Base-by-base conservation (phyloP, 1,140 invertebrate species). In the Trichoplusia ni region DNA sequence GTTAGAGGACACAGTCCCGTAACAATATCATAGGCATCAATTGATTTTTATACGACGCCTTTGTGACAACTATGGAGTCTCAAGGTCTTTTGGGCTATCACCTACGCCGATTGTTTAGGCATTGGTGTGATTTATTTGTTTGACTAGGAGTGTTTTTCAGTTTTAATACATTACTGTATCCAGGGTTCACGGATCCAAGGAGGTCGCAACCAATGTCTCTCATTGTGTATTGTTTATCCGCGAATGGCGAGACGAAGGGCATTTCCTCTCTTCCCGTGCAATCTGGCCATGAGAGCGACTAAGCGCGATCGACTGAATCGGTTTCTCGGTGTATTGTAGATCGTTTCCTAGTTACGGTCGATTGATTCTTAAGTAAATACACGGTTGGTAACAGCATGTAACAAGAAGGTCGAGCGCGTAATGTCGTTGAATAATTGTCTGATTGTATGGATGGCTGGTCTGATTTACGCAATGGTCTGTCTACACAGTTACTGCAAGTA, bases 201-300 rank as follows among this genome's bases (percentile, higher is more conserved):
- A 84, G 81, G 82, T 76, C 82, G 73, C 69, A 42, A 21, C 70
- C 79, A 81, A 81, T 77, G 82, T 76, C 77, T 78, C 69, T 68
- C 73, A 86, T 86, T 89, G 82, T 86, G 68, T 79, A 86, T 85
- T 88, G 83, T 85, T 81, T 56, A 69, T 53, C 63, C 49, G 60
- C 69, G 63, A 64, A 62, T 68, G 73, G 69, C 70, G 69, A 65
- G 61, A 62, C 81, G 77, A 81, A 85, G 82, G 82, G 82, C 81
- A 82, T 71, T 86, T 89, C 81, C 83, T 81, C 69, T 74, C 38
- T 73, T 76, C 75, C 75, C 67, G 64, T 29, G 29, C 18, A 31
- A 47, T 42, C 70, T 75, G 79, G 65, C 82, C 81, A 61, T 84
- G 81, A 79, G 75, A 54, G 46, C 53, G 62, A 65, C 18, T 58